Evolutionary conservation across 2,888 invertebrate genomes (phyloP), one percentile per base, ranked within the genome.

Genomic region (Lamproptera curius): DNA sequence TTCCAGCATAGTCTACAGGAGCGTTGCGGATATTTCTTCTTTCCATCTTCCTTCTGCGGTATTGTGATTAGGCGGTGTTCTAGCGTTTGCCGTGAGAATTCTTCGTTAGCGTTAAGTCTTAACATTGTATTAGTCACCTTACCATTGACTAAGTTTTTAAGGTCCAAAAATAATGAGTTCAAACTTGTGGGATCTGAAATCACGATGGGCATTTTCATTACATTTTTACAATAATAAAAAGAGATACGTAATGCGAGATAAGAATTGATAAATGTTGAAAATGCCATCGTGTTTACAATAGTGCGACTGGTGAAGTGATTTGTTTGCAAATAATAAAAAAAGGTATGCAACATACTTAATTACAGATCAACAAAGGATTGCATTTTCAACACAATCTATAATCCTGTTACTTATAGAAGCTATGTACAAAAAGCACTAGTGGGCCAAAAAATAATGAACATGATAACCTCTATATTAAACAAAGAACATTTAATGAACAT

Each of bases 171-270:
- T 69, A 87, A 78, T 61, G 88, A 78, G 71, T 72, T 84, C 70
- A 86, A 72, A 70, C 82, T 74, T 76, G 76, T 73, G 55, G 82
- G 77, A 87, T 88, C 88, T 88, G 88, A 87, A 88, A 88, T 72
- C 85, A 88, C 84, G 88, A 84, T 85, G 78, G 88, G 78, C 84
- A 86, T 88, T 87, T 85, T 87, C 85, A 80, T 70, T 76, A 71
- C 61, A 59, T 57, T 65, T n/a, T n/a, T 61, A 56, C 48, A 56
- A 59, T 56, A 53, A n/a, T n/a, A n/a, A n/a, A n/a, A 58, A 55
- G 54, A 53, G 56, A 63, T 51, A 59, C 54, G 55, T 56, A 46
- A 54, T 48, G 34, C 54, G 58, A 55, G 45, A 68, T 56, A 57
- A 61, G 63, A 49, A 51, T 45, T 43, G 40, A 52, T 55, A 54